Base-by-base conservation (phyloP, 2,888 invertebrate species). In the Agrochola litura region DNA sequence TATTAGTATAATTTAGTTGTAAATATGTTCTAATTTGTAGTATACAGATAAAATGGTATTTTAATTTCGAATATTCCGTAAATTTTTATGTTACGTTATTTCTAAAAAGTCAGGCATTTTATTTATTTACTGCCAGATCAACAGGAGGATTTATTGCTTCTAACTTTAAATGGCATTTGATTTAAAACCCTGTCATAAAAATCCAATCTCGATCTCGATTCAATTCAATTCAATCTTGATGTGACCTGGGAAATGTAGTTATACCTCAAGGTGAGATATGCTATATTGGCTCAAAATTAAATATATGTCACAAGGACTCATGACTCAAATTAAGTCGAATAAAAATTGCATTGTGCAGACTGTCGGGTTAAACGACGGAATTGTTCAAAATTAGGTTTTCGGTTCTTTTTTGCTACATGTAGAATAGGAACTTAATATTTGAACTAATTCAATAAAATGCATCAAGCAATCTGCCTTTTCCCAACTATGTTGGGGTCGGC, bases 151-250 rank as follows among this genome's bases (percentile, higher is more conserved):
- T 66, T 37, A 56, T 54, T 77, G 16, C 65, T 46, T 56, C 9
- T 9, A 6, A 25, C 1, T 54, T 37, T 46, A 25, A n/a, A 76
- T 77, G 8, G 16, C 1, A 19, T 58, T 65, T 37, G 10, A 54
- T 65, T 41, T n/a, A 22, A 49, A 71, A 69, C 6, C 14, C 14
- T 9, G 19, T 25, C 9, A 30, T 79, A 71, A 37, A 65, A 80
- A 72, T 54, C 43, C 37, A 79, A 77, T 61, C 12, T 60, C 14
- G 22, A 8, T 70, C 43, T 25, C 22, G 52, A 54, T 61, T 80
- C 5, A 37, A 54, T 61, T 3, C 9, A 37, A 61, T 61, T 2
- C 9, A 46, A 46, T 22, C 22, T 73, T 54, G 61, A 73, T 61
- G 0, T 46, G 16, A 37, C 5, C 52, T 72, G 12, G 9, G 16